Percentiles rank a stretch among this genome's conserved stretches.
Conservation (phyloP, 2,888 invertebrate genomes). For the Toxonevra muliebris region DNA sequence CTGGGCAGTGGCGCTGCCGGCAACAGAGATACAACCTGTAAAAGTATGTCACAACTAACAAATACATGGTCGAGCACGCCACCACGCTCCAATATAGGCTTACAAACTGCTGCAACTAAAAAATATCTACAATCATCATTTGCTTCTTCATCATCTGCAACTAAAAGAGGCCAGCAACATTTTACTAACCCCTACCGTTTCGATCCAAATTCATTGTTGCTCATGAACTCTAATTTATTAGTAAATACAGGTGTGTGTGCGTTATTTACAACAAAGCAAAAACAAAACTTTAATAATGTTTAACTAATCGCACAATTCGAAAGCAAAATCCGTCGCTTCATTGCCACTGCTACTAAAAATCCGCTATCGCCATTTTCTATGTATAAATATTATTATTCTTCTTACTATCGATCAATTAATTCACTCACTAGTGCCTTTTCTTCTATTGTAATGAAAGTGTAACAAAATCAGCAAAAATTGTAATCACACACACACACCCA, state of each 20-base stretch:
- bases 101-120: slow-evolving; percentile 63
- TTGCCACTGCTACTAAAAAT: too few species aligned
- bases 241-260: slow-evolving; percentile 64
- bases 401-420: not conserved
- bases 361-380: too few species aligned
- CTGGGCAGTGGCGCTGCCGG: slow-evolving; percentile 60
- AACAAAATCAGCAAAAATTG: too few species aligned
- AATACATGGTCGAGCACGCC: slow-evolving; percentile 52
- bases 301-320: not conserved
- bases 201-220: slow-evolving; percentile 63
- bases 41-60: slow-evolving; percentile 68
- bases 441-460: too few species aligned
- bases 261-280: slow-evolving; percentile 21
- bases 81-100: slow-evolving; percentile 58
- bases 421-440: too few species aligned
- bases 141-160: slow-evolving; percentile 55
- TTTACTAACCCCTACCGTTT: slow-evolving; percentile 62
- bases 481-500: too few species aligned
- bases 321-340: too few species aligned
- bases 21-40: slow-evolving; percentile 61
- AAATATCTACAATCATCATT: slow-evolving; percentile 64
- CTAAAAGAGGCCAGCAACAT: slow-evolving; percentile 60
- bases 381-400: not conserved
- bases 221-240: slow-evolving; percentile 63
- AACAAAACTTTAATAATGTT: not conserved